Evolutionary conservation across 2,113 vertebrate genomes (phyloP), one percentile per base, ranked within the genome.

Genomic region (Motacilla alba): DNA sequence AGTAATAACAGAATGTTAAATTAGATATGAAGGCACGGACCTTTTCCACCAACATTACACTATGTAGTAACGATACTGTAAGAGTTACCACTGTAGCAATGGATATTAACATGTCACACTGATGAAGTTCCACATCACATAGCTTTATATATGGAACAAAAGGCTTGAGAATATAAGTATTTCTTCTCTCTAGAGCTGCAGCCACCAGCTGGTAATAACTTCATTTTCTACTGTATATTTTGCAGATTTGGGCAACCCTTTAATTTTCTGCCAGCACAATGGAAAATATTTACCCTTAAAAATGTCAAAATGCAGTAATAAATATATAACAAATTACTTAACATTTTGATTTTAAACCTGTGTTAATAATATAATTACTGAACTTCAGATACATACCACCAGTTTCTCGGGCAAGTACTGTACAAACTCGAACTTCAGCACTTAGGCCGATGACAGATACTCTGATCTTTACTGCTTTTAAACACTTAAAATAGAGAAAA

Each of bases 341-440:
- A 27, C 35, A 35, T 72, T 90, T 89, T 19, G 1, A 83, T 63
- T 78, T 64, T 30, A 47, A 82, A 74, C 5, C 11, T 58, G 15
- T 31, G 47, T 60, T 43, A 91, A 9, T 28, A 66, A 43, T 44
- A 0, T 37, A 80, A 60, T 28, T 59, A 56, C 27, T 55, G 28
- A 97, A 92, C 33, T 60, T 93, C 31, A 75, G 39, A 95, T 91
- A 98, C 87, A 78, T 96, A 99, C 99, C 99, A 49, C 99, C 99
- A 31, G 99, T 99, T 96, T 99, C 99, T 91, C 97, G 97, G 81
- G 99, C 99, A 94, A 99, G 97, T 19, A 99, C 97, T 26, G 99
- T 99, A 75, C 99, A 99, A 75, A 99, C 99, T 31, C 99, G 98
- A 93, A 99, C 99, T 96, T 99, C 99, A 20, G 99, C 99, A 53